phyloP scores from a whole-genome alignment of 2,797 vertebrate genomes.

The Xenops minutus region DNA sequence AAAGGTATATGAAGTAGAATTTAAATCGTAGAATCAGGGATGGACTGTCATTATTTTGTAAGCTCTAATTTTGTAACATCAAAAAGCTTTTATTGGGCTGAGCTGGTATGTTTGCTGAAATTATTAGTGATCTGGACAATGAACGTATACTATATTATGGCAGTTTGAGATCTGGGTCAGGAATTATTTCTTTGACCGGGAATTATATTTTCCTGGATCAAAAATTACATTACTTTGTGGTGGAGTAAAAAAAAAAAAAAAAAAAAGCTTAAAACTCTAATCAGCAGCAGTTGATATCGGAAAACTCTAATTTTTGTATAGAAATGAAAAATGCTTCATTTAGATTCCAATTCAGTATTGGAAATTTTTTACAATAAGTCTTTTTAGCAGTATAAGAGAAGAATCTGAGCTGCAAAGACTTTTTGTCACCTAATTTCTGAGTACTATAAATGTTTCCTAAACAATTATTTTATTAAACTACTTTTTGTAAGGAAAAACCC shows the following conservation, averaged over 20 bases:
- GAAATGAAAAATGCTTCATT: background rate
- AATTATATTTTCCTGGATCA: background rate
- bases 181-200: background rate
- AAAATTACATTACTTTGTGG: background rate
- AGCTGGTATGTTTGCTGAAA: background rate
- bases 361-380: background rate
- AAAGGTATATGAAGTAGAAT: background rate
- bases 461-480: conserved; percentile 32
- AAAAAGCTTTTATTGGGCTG: background rate
- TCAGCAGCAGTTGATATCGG: background rate
- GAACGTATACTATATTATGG: background rate
- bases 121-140: background rate
- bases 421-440: background rate
- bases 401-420: background rate
- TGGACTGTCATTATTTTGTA: background rate
- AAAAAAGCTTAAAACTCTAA: background rate
- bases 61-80: background rate
- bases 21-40: background rate
- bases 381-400: background rate
- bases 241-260: background rate
- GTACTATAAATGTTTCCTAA: background rate
- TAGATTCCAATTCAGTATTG: background rate
- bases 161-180: background rate
- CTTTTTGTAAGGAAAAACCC: background rate
- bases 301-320: background rate